Percentiles rank a stretch among this genome's conserved stretches.
Evolutionary conservation across 2,113 vertebrate species (phyloP).

Genomic region (Vimba vimba): DNA sequence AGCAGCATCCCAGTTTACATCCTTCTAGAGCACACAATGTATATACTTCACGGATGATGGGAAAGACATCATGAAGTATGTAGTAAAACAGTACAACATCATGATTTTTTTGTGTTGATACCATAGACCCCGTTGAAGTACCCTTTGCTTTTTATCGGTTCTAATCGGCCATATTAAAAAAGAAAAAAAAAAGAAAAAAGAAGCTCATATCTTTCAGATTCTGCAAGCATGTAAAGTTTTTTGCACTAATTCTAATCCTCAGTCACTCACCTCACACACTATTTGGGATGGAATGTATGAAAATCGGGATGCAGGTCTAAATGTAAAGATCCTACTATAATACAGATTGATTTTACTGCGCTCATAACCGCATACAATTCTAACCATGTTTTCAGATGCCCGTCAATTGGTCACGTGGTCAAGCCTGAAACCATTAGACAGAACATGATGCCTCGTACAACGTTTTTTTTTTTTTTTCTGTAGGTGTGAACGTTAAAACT

Average conservation of each 20-base stretch:
- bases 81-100: neutral
- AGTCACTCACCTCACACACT: too few relatives aligned
- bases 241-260: neutral
- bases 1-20: neutral
- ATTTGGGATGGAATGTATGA: neutral
- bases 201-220: neutral
- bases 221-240: neutral
- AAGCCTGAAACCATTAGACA: neutral
- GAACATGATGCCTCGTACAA: neutral
- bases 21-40: neutral
- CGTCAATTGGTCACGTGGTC: neutral
- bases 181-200: neutral
- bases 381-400: neutral
- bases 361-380: neutral
- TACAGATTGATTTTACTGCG: neutral
- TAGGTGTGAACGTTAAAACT: constrained; percentile 16
- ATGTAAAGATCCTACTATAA: neutral
- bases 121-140: too few relatives aligned
- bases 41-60: neutral
- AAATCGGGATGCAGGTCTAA: constrained; percentile 9
- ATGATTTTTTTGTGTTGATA: neutral
- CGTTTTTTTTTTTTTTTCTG: neutral
- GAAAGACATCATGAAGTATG: neutral
- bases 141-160: too few relatives aligned
- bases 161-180: neutral